Conservation (phyloP, 2,797 vertebrate genomes). For the Myripristis murdjan region DNA sequence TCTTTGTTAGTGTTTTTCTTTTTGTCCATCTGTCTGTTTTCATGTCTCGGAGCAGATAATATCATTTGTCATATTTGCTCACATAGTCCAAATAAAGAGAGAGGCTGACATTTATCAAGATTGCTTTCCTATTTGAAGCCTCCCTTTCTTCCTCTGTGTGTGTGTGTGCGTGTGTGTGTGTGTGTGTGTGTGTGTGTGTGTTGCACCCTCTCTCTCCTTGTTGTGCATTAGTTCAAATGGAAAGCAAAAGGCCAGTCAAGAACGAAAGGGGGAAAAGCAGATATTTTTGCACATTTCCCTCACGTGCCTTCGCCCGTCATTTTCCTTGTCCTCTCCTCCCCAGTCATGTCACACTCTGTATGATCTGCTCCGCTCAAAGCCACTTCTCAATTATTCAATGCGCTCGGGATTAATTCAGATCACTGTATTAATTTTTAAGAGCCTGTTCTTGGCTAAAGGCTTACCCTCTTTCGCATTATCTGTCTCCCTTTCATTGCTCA, state of each 20-base stretch:
- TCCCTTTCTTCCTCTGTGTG: not conserved
- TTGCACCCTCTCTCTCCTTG: not conserved
- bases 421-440: constrained; percentile 84
- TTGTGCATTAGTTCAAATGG: constrained; percentile 1
- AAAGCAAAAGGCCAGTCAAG: constrained; percentile 7
- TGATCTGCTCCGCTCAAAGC: constrained; percentile 72
- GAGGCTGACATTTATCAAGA: constrained; percentile 6
- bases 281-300: constrained; percentile 40
- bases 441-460: constrained; percentile 76
- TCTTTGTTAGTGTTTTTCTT: not conserved
- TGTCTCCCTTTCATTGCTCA: constrained; percentile 51
- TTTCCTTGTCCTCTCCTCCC: constrained; percentile 35
- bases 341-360: constrained; percentile 56
- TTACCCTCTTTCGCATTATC: constrained; percentile 53
- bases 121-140: not conserved
- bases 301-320: constrained; percentile 33
- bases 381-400: constrained; percentile 82
- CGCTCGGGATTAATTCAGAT: constrained; percentile 81
- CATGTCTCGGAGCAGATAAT: not conserved
- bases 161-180: constrained; percentile 9
- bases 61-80: not conserved
- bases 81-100: not conserved
- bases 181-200: constrained; percentile 24
- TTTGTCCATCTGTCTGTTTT: not conserved
- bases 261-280: constrained; percentile 11